Conservation (phyloP, 2,797 vertebrate genomes). For the Petrocephalus schoutedeni region DNA sequence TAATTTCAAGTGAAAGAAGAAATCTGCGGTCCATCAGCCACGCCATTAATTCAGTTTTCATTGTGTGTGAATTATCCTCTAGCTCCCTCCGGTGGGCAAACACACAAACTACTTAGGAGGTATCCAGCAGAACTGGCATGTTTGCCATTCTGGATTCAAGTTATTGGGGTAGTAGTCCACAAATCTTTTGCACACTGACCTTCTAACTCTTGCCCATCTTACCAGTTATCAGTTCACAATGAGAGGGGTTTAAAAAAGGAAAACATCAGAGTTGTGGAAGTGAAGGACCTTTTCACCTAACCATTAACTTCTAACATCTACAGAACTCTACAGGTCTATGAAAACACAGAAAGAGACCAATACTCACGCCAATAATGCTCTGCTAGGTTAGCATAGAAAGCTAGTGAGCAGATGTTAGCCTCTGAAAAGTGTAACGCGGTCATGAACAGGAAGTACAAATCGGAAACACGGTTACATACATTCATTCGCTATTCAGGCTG, state of each 20-base stretch:
- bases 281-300: background rate
- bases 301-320: background rate
- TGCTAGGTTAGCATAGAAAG: background rate
- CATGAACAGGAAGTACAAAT: background rate
- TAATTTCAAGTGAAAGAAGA: background rate
- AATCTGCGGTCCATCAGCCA: background rate
- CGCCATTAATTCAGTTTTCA: background rate
- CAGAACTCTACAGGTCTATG: background rate
- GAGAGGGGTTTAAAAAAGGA: background rate
- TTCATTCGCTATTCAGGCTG: background rate
- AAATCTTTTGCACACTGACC: background rate
- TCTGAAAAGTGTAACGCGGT: background rate
- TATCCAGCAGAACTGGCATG: background rate
- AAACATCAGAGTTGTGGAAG: background rate
- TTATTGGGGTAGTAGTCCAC: background rate
- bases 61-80: background rate
- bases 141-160: background rate
- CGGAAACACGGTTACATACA: background rate
- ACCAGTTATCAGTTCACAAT: background rate
- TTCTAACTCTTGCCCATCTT: background rate
- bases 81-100: background rate
- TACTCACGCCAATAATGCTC: background rate
- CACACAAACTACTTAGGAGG: background rate
- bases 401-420: background rate
- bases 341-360: background rate